phyloP scores from a whole-genome alignment of 2,888 invertebrate species.

The Cantharis nigra region DNA sequence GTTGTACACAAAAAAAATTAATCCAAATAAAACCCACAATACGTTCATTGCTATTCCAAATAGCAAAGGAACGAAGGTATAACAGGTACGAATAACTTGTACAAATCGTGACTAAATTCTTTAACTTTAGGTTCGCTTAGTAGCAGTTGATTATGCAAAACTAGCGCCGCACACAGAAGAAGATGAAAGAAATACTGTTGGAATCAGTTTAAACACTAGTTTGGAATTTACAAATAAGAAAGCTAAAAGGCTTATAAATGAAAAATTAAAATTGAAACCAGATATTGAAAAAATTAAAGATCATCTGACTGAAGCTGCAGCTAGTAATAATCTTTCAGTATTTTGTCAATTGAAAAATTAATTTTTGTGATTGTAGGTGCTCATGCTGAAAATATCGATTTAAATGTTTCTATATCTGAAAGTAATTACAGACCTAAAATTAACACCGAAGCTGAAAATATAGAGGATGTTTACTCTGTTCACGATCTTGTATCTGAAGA shows the following conservation, averaged over 20 bases:
- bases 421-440: constrained; percentile 58
- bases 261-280: constrained; percentile 63
- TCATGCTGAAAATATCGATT: constrained; percentile 44
- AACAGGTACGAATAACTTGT: background rate
- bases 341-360: background rate
- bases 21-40: constrained; percentile 39
- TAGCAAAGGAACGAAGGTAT: constrained; percentile 44
- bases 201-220: constrained; percentile 59
- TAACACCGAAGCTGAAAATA: constrained; percentile 55
- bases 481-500: constrained; percentile 55
- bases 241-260: constrained; percentile 63
- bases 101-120: background rate
- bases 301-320: constrained; percentile 62
- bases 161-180: constrained; percentile 20
- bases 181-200: constrained; percentile 33
- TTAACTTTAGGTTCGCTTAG: constrained; percentile 27
- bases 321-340: constrained; percentile 47
- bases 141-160: constrained; percentile 29
- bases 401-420: constrained; percentile 50
- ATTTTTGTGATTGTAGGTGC: constrained; percentile 33
- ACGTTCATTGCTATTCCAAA: constrained; percentile 44
- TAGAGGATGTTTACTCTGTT: constrained; percentile 58
- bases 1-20: constrained; percentile 41
- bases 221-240: constrained; percentile 68
- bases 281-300: constrained; percentile 63